phyloP scores from a whole-genome alignment of 2,113 vertebrate genomes.

The Sialia sialis region DNA sequence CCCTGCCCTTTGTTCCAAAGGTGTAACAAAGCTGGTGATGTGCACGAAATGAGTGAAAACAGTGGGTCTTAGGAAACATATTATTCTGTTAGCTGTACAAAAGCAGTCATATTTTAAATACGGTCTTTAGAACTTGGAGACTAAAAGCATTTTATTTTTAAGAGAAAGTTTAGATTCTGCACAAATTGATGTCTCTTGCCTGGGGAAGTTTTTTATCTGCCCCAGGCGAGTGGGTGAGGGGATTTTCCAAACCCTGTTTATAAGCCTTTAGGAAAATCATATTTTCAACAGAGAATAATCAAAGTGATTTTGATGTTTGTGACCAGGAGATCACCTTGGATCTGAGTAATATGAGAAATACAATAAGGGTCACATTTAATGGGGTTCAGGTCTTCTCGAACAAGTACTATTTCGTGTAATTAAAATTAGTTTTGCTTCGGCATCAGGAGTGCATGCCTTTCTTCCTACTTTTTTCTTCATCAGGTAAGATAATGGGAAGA shows the following conservation, averaged over 20 bases:
- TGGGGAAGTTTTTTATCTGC: slow-evolving; percentile 47
- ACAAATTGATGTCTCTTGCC: slow-evolving; percentile 53
- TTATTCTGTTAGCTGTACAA: not conserved
- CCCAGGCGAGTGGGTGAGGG: slow-evolving; percentile 31
- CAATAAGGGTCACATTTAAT: not conserved
- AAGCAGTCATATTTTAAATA: slow-evolving; percentile 1
- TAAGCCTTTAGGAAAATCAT: slow-evolving; percentile 38
- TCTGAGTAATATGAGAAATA: not conserved
- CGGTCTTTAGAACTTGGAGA: not conserved
- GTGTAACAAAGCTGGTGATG: not conserved
- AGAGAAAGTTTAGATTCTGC: slow-evolving; percentile 25
- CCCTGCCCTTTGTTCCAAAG: not conserved
- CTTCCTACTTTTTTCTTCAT: not conserved
- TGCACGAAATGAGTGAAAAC: not conserved
- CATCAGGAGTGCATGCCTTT: not conserved
- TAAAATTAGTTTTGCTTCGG: not conserved
- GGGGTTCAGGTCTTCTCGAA: not conserved
- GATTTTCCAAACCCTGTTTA: slow-evolving; percentile 44
- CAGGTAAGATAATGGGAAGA: not conserved
- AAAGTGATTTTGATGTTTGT: slow-evolving; percentile 44
- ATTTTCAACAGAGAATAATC: slow-evolving; percentile 40
- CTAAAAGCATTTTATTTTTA: slow-evolving; percentile 34
- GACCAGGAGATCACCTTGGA: slow-evolving; percentile 11
- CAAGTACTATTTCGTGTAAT: not conserved
- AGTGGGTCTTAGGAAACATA: not conserved